Base-by-base conservation (phyloP, 2,888 invertebrate species). In the Cabera pusaria region DNA sequence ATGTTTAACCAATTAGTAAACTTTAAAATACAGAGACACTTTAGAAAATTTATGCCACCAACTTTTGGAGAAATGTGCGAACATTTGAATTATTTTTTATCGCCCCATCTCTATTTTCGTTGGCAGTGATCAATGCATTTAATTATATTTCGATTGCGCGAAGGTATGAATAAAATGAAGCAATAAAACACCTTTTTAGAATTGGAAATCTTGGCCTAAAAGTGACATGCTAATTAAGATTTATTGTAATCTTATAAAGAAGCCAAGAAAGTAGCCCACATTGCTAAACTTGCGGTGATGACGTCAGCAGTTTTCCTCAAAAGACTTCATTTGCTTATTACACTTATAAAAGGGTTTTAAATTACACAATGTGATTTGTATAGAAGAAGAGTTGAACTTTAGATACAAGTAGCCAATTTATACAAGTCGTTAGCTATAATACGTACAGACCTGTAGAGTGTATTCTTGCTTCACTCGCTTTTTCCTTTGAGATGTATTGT, bases 211-310 rank as follows among this genome's bases (percentile, higher is more conserved):
- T 22, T 19, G 31, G 26, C 41, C 41, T 17, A 36, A 36, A 42
- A 42, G 26, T 42, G 41, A 42, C 41, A 42, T 19, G 35, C 31
- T 42, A 42, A 42, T 42, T 35, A 42, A 42, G 41, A 42, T 42
- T 36, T 42, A 42, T 42, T 42, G 41, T 36, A 6, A 26, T 31
- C 21, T 29, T 31, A 24, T 33, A 34, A 24, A 34, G 34, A 29
- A 34, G 34, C 34, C 11, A 34, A 28, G 40, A 40, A 40, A 40
- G 40, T 40, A 24, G 40, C 28, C 20, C 35, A 41, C 19, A 26
- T 42, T 42, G 31, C 31, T 22, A 41, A 34, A 35, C 18, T 18
- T 29, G 36, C 41, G 25, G 35, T 17, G 31, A 31, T 42, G 31
- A 42, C 35, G 41, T 22, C 29, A 17, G 18, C 35, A 31, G 22